phyloP scores from a whole-genome alignment of 2,888 invertebrate genomes.

The Caenorhabditis becei region DNA sequence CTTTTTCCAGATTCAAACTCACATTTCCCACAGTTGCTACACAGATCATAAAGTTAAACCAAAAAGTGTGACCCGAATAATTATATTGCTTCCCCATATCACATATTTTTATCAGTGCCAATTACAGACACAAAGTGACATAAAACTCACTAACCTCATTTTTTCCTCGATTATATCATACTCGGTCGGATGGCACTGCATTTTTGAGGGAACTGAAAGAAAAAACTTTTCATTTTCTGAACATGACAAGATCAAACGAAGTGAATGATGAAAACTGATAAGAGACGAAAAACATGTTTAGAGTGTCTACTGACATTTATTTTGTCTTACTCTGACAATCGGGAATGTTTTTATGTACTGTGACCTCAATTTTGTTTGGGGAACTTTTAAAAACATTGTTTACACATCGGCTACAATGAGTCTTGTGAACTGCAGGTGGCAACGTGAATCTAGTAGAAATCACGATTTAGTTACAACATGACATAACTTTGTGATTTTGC shows the following conservation, averaged over 20 bases:
- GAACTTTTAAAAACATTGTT: neutral
- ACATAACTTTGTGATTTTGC: neutral
- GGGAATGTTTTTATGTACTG: neutral
- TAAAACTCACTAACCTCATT: constrained; percentile 38
- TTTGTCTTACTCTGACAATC: neutral
- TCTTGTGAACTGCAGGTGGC: neutral
- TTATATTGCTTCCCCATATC: constrained; percentile 16
- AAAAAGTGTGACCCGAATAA: constrained; percentile 37
- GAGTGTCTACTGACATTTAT: constrained; percentile 1
- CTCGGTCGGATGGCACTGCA: constrained; percentile 54
- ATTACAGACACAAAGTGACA: constrained; percentile 11
- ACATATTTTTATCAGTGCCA: constrained; percentile 2
- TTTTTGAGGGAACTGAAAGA: constrained; percentile 12
- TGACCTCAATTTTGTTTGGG: neutral
- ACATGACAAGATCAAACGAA: neutral
- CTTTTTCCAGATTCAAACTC: too few species aligned
- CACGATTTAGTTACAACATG: neutral
- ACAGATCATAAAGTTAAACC: neutral
- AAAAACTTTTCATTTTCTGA: too few species aligned
- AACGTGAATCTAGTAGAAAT: neutral
- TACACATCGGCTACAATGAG: neutral
- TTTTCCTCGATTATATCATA: constrained; percentile 49
- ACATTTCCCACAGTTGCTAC: neutral
- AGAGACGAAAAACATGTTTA: constrained; percentile 1
- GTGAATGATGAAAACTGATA: neutral